Base-by-base conservation (phyloP, 1,140 invertebrate species). In the Drosophila funebris region DNA sequence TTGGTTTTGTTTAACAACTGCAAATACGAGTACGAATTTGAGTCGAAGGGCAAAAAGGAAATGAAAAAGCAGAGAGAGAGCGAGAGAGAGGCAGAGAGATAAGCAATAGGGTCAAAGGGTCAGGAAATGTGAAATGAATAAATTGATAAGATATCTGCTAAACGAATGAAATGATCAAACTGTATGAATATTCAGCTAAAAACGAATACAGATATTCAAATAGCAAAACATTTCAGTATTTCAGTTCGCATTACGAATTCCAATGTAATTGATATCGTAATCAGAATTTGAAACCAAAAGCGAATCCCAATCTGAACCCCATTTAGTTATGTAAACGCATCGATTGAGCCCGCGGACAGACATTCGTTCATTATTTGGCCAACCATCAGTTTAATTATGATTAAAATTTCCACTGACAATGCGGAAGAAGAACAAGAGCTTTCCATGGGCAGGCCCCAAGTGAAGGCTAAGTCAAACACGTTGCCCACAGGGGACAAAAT, bases 361-460 rank as follows among this genome's bases (percentile, higher is more conserved):
- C 33, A 22, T 22, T n/a, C n/a, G n/a, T n/a, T 43, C 54, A 39
- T 24, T 54, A 54, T 27, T 13, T 20, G 8, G 36, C 27, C 36
- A 41, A 33, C 14, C 53, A 33, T 20, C 66, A 27, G 54, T 4
- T 69, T 68, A 73, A 69, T 69, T 73, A 69, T 73, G 64, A 68
- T 73, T 61, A 61, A 60, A 48, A 56, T 46, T 67, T 52, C 16
- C 5, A 7, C 62, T 43, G 67, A 64, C 67, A 69, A 53, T 62
- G 48, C 39, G 9, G 29, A 20, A 14, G 20, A 27, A 27, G 44
- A 39, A 20, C n/a, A 22, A 11, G 14, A 46, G 18, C 24, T 24
- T 24, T 14, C n/a, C 14, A 16, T 8, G 16, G 16, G 39, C 39
- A 18, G 14, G 6, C 6, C 39, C 6, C n/a, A 53, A 31, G 3